Evolutionary conservation across 2,888 invertebrate genomes (phyloP), one percentile per base, ranked within the genome.

Genomic region (Troides helena): DNA sequence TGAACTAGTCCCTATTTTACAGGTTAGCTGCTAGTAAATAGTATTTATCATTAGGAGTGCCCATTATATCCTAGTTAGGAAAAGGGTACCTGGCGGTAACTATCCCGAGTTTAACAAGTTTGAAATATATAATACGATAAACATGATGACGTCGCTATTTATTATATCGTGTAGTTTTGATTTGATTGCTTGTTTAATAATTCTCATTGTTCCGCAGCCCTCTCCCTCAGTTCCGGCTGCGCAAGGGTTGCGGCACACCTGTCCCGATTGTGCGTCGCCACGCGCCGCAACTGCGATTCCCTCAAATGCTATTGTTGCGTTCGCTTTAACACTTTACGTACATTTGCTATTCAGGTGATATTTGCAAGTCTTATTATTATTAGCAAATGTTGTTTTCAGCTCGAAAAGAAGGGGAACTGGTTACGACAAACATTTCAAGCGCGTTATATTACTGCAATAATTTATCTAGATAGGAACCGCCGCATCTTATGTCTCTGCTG

Each of bases 201-300:
- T n/a, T 43, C 43, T 63, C 59, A 70, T 70, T 70, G 66, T 70
- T 66, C 65, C 36, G 8, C 36, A 5, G 66, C 74, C 72, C 73
- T 72, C 71, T 72, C 74, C 73, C 74, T 71, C 73, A 69, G 69
- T 72, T 67, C 71, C 71, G 67, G 64, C 64, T 57, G 62, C 63
- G 67, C 63, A 73, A 76, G 75, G 77, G 74, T 73, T 66, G 68
- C 36, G 25, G 68, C 77, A 75, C 80, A 80, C 80, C 79, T 80
- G 80, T 75, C 76, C 63, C 50, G 73, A 71, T 63, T 70, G 72
- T 70, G 70, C 73, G 72, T 30, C 66, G 78, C 78, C 79, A 75
- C 77, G 75, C 75, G 77, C 68, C 71, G 62, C 62, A 4, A 59
- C 69, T 65, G 67, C 72, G 67, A 62, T 63, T 73, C 73, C 73